Evolutionary conservation across 1,140 invertebrate genomes (phyloP), one percentile per base, ranked within the genome.

Genomic region (Orchestia grillus): DNA sequence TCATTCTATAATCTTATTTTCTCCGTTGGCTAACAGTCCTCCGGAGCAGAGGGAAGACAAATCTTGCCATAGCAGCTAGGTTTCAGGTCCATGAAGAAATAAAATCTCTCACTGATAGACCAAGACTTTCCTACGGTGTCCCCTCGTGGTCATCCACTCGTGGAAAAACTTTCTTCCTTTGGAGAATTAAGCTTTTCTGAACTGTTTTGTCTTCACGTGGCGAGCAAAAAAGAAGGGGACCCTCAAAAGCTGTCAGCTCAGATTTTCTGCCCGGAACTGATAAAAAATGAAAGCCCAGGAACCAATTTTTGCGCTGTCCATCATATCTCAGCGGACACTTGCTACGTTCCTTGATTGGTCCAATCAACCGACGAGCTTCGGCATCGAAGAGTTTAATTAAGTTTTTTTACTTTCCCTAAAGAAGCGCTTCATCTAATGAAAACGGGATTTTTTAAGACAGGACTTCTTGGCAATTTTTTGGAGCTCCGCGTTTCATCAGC

Each of bases 391-490:
- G 44, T 91, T 94, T 94, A 94, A 94, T 94, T 94, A 94, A 94
- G 92, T 94, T 94, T 45, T 45, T n/a, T 94, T 44, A 44, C 44
- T 47, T 19, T 15, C 8, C 41, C 43, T 16, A 94, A 94, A 94
- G 92, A 94, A 94, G 92, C 44, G 44, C 43, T 40, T 47, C 43
- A 6, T 47, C 44, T 45, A 94, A 94, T 94, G 43, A 94, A 94
- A 94, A 94, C 41, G 44, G 43, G 44, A 94, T 45, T 44, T 94
- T 94, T 92, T 94, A 40, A 36, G 43, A 44, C 43, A 0, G 36
- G 92, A 44, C 92, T 94, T 94, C 43, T 47, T 94, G 11, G 92
- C 92, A 94, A 94, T 94, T 94, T 94, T 94, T 44, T 94, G 92
- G 92, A 11, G 92, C 44, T 44, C 44, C 16, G 92, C 8, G 40